These are phyloP conservation scores for Zaprionus lachaisei DNA, from an alignment of 1,140 invertebrate genomes.

Conservation along the genomic window DNA sequence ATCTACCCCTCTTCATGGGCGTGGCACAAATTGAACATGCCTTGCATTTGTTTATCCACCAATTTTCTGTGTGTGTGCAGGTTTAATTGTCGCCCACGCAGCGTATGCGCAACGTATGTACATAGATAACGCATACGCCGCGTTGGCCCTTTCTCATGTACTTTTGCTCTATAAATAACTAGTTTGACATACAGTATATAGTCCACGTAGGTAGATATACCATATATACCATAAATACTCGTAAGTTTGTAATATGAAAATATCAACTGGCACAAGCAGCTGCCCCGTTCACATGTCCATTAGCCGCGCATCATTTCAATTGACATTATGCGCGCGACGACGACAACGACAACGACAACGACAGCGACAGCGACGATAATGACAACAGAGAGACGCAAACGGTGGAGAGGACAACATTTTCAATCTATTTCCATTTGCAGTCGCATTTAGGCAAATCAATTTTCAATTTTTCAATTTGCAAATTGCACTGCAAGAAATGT, in stretches of 20 bases:
- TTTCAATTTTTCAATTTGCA: constrained; percentile 11
- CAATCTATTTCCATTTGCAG: constrained; percentile 43
- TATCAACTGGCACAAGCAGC: constrained; percentile 57
- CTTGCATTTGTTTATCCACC: constrained; percentile 25
- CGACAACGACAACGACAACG: not conserved
- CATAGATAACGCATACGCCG: constrained; percentile 40
- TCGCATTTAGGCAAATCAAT: constrained; percentile 42
- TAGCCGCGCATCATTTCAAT: constrained; percentile 69
- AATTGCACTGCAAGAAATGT: constrained; percentile 1
- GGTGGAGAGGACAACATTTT: constrained; percentile 32
- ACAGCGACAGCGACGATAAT: not conserved
- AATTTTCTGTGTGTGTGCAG: not conserved
- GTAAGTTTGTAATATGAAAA: not conserved
- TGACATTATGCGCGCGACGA: constrained; percentile 59
- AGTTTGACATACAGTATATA: constrained; percentile 1
- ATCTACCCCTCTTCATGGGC: not conserved
- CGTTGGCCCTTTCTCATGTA: constrained; percentile 38
- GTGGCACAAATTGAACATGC: constrained; percentile 37
- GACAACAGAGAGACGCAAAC: not conserved
- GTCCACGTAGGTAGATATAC: not conserved
- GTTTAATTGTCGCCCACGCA: constrained; percentile 27
- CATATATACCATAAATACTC: not conserved
- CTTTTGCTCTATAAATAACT: constrained; percentile 19
- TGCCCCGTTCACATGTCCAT: constrained; percentile 70
- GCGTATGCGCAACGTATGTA: constrained; percentile 64